Evolutionary conservation across 2,113 vertebrate species (phyloP).

Genomic region (Ranitomeya imitator): DNA sequence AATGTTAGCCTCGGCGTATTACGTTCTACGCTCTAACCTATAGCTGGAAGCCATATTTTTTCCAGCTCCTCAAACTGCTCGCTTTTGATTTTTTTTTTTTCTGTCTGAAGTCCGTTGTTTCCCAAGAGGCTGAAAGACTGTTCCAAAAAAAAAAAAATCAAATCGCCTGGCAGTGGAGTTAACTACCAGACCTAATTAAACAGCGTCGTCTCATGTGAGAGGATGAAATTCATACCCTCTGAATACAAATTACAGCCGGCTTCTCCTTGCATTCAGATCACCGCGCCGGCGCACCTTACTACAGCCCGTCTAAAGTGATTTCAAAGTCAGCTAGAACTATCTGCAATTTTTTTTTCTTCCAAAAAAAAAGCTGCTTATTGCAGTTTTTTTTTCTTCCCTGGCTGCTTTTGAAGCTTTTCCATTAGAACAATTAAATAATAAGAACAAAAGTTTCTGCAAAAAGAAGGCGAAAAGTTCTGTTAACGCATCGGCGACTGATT

Average conservation of each 20-base stretch:
- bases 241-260: slow-evolving; percentile 75
- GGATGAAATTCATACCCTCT: slow-evolving; percentile 67
- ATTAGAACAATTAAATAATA: slow-evolving; percentile 49
- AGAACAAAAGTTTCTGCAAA: slow-evolving; percentile 6
- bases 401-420: slow-evolving; percentile 42
- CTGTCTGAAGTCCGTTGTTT: slow-evolving; percentile 66
- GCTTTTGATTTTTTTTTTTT: slow-evolving; percentile 66
- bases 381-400: background rate
- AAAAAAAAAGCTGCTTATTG: slow-evolving; percentile 34
- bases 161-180: slow-evolving; percentile 66
- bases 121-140: slow-evolving; percentile 63
- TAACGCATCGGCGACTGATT: background rate
- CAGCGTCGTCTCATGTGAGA: slow-evolving; percentile 68
- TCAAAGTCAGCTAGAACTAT: slow-evolving; percentile 69
- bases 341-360: slow-evolving; percentile 6
- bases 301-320: slow-evolving; percentile 72
- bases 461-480: background rate
- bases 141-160: slow-evolving; percentile 55
- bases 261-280: slow-evolving; percentile 74
- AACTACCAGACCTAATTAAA: slow-evolving; percentile 80
- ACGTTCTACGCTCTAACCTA: slow-evolving; percentile 57
- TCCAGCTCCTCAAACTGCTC: slow-evolving; percentile 62
- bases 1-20: slow-evolving; percentile 50
- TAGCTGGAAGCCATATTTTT: slow-evolving; percentile 60
- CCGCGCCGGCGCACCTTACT: slow-evolving; percentile 67